These are phyloP conservation scores for Cryptus viduatorius DNA, from an alignment of 2,888 invertebrate species.

Conservation along the genomic window DNA sequence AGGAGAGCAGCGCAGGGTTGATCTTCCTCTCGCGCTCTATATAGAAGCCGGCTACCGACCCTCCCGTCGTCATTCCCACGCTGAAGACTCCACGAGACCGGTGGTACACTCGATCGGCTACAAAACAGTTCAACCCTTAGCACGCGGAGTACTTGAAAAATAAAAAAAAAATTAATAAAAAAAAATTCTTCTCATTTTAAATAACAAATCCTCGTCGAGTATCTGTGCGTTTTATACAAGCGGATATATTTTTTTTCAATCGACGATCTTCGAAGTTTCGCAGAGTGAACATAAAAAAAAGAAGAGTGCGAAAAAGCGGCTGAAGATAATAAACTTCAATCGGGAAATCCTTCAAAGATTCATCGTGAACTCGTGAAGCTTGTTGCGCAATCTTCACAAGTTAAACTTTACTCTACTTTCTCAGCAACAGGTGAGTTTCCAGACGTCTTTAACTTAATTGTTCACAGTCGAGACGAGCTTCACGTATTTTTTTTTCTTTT, in stretches of 20 bases:
- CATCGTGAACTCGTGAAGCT: conserved; percentile 22
- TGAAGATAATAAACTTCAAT: neutral
- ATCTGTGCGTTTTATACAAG: conserved; percentile 11
- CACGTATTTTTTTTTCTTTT: neutral
- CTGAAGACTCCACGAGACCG: conserved; percentile 71
- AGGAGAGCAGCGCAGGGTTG: conserved; percentile 71
- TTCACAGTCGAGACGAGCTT: neutral
- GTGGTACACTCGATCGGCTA: conserved; percentile 42
- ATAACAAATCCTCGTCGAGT: neutral
- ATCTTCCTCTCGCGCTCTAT: conserved; percentile 76
- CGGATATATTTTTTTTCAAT: neutral
- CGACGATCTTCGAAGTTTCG: neutral
- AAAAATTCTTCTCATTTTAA: conserved; percentile 6
- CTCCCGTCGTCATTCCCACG: conserved; percentile 82
- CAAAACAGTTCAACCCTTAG: neutral
- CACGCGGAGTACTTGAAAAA: neutral
- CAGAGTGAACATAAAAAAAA: conserved; percentile 22
- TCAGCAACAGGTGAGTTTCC: conserved; percentile 76
- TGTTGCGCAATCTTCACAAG: conserved; percentile 32
- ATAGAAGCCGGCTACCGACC: conserved; percentile 80
- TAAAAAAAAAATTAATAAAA: neutral
- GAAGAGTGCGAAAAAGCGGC: conserved; percentile 16
- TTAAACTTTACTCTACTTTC: conserved; percentile 26
- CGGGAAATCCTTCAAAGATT: conserved; percentile 6
- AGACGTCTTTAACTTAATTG: neutral